These are phyloP conservation scores for Rhorus exstirpatorius DNA, from an alignment of 2,888 invertebrate genomes.

Conservation along the genomic window DNA sequence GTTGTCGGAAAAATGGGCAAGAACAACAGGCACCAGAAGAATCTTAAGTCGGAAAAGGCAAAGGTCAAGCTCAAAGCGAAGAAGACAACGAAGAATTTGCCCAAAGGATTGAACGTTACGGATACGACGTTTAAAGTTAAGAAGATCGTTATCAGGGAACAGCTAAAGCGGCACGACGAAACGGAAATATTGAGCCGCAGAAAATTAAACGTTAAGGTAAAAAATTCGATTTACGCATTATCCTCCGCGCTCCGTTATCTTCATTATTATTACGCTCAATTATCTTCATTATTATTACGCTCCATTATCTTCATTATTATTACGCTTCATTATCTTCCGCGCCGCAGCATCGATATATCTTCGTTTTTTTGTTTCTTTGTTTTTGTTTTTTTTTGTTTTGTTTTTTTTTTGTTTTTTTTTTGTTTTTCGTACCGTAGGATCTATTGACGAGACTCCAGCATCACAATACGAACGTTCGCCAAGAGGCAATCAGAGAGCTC, in stretches of 20 bases:
- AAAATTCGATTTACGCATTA: constrained; percentile 46
- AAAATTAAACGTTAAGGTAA: constrained; percentile 90
- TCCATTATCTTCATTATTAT: too few species aligned
- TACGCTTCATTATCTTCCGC: too few species aligned
- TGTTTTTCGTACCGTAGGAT: too few species aligned
- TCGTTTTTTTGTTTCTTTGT: too few species aligned
- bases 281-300: too few species aligned
- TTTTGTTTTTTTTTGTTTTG: background rate
- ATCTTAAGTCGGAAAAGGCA: constrained; percentile 93
- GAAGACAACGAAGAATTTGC: constrained; percentile 87
- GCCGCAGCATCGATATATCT: too few species aligned
- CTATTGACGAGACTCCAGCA: constrained; percentile 91
- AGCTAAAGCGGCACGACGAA: constrained; percentile 88
- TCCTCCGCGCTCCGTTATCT: too few species aligned
- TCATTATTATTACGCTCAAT: too few species aligned
- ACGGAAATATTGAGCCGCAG: constrained; percentile 89
- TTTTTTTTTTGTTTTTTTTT: constrained; percentile 1
- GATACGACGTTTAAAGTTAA: constrained; percentile 95
- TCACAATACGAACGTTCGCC: constrained; percentile 90
- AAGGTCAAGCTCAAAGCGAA: constrained; percentile 96
- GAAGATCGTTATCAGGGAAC: constrained; percentile 94
- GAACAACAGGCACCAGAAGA: constrained; percentile 90
- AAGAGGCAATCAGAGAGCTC: constrained; percentile 89
- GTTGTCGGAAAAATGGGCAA: constrained; percentile 86
- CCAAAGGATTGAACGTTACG: constrained; percentile 96